These are phyloP conservation scores for Nematopogon swammerdamellus DNA, from an alignment of 2,888 invertebrate species.

Conservation along the genomic window DNA sequence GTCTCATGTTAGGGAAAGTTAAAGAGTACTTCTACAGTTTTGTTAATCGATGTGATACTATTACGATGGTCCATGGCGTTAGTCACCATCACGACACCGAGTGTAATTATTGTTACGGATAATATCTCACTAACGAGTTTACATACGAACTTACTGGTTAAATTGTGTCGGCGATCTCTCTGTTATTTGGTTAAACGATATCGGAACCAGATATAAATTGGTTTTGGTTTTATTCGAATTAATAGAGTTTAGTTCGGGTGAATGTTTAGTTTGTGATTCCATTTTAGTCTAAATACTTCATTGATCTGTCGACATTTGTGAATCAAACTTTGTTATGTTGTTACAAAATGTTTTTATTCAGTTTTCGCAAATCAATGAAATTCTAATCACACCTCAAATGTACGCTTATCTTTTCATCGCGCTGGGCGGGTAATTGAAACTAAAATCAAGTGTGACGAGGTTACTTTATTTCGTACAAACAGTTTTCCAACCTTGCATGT, in stretches of 20 bases:
- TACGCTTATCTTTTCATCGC: no score
- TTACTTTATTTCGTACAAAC: no score
- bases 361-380: no score
- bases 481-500: no score
- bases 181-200: constrained; percentile 21
- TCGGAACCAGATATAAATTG: constrained; percentile 37
- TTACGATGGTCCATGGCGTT: constrained; percentile 28
- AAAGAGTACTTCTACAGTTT: constrained; percentile 32
- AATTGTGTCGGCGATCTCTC: constrained; percentile 14
- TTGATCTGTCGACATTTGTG: no score
- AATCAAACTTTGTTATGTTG: no score
- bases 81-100: constrained; percentile 44
- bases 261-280: constrained; percentile 5
- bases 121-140: no score
- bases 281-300: no score
- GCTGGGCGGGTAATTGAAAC: no score
- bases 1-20: constrained; percentile 13
- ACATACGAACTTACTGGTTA: no score
- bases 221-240: constrained; percentile 22
- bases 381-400: no score
- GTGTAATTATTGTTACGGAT: constrained; percentile 7
- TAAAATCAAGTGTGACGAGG: no score
- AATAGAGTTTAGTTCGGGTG: constrained; percentile 1
- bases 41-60: constrained; percentile 44
- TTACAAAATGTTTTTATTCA: not conserved